A percentile compares a stretch with the other conserved stretches of the same genome.
Evolutionary conservation across 1,140 invertebrate species (phyloP).

Genomic region (Oscheius sp.): DNA sequence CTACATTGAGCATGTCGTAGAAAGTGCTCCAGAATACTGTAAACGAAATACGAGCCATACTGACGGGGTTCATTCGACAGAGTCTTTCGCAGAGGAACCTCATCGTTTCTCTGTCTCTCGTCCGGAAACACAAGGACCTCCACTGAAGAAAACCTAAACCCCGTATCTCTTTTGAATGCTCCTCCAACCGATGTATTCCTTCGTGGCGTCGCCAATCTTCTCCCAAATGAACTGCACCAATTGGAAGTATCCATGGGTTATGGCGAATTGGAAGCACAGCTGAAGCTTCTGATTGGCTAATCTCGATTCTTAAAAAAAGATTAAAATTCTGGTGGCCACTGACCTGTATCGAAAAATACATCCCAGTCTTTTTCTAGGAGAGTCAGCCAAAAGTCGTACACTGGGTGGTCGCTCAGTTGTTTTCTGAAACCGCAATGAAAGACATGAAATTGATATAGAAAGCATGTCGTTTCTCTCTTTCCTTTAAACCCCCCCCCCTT

Average conservation of each 20-base stretch:
- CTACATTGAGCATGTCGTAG: not conserved
- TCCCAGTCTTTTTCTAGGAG: constrained; percentile 14
- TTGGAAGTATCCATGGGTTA: constrained; percentile 24
- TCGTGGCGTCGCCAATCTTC: constrained; percentile 1
- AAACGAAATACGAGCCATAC: not conserved
- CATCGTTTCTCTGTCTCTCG: constrained; percentile 20
- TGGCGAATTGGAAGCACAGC: constrained; percentile 27
- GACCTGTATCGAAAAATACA: constrained; percentile 7
- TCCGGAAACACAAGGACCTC: constrained; percentile 24
- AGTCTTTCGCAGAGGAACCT: constrained; percentile 17
- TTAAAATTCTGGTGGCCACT: not conserved
- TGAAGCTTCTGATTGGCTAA: constrained; percentile 28
- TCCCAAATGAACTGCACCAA: constrained; percentile 28
- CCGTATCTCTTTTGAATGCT: not conserved
- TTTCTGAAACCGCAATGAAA: not conserved
- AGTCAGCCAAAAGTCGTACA: constrained; percentile 34
- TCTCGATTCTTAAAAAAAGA: not conserved
- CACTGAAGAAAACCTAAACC: constrained; percentile 20
- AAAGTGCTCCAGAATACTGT: constrained; percentile 4
- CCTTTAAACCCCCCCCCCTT: too few relatives aligned
- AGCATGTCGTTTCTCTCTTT: too few relatives aligned
- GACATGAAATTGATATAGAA: not conserved
- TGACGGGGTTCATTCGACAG: constrained; percentile 16
- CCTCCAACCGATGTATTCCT: constrained; percentile 11
- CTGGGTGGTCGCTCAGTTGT: constrained; percentile 29